A percentile compares a stretch with the other conserved stretches of the same genome.
Conservation (phyloP, 1,140 invertebrate species). For the Gonatopus flavifemur region DNA sequence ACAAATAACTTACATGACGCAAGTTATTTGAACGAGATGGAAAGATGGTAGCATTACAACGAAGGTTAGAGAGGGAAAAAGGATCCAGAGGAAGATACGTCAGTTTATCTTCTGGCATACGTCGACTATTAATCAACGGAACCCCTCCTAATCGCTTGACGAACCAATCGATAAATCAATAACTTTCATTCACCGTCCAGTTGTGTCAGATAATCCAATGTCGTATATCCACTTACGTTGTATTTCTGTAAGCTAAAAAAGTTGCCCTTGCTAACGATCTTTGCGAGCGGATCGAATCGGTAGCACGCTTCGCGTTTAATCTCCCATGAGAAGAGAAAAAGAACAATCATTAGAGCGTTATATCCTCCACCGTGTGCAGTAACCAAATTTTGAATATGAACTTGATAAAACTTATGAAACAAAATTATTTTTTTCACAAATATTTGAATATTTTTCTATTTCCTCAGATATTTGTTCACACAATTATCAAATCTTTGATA, state of each 20-base stretch:
- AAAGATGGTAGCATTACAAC: too few relatives aligned
- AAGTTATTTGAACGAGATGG: conserved; percentile 28
- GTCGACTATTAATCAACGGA: conserved; percentile 40
- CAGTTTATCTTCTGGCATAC: conserved; percentile 33
- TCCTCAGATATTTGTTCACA: too few relatives aligned
- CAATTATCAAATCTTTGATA: too few relatives aligned
- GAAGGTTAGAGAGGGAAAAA: conserved; percentile 17
- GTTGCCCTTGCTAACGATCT: neutral
- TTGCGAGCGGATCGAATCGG: conserved; percentile 2
- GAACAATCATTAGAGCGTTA: too few relatives aligned
- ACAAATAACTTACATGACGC: conserved; percentile 40
- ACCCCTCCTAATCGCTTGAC: conserved; percentile 34
- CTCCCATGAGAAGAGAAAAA: neutral
- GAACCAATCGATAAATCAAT: conserved; percentile 39
- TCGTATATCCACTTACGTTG: too few relatives aligned
- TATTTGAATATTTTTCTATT: too few relatives aligned
- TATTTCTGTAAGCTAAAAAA: conserved; percentile 19
- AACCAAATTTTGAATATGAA: too few relatives aligned
- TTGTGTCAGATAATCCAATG: conserved; percentile 7
- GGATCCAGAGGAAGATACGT: conserved; percentile 21
- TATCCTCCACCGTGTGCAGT: too few relatives aligned
- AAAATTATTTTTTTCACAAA: too few relatives aligned
- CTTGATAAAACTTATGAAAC: too few relatives aligned
- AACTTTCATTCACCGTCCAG: conserved; percentile 21
- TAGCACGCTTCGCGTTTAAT: conserved; percentile 7